Evolutionary conservation across 2,888 invertebrate genomes (phyloP), one percentile per base, ranked within the genome.

Genomic region (Tolmerus cingulatus): DNA sequence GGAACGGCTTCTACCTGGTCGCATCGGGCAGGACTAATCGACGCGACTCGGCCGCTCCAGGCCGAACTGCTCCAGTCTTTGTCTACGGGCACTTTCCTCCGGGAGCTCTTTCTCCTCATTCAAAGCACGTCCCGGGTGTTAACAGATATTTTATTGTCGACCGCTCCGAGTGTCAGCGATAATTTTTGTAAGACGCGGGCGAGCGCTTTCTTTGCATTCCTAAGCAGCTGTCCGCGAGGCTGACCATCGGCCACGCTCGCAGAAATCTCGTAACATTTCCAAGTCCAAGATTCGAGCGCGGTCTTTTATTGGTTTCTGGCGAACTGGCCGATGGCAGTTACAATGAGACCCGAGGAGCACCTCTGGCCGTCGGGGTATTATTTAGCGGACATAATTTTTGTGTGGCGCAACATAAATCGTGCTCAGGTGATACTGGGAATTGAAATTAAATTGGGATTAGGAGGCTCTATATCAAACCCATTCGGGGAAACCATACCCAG

Each of bases 61-160:
- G 27, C 9, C 7, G 66, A 66, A 23, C 27, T 66, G 66, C 66
- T 66, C 66, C 66, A 66, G 76, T 55, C 55, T 81, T 55, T 51
- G 81, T 81, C 55, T 81, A 55, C 51, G 74, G 74, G 66, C 84
- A 74, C 84, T 74, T 74, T 57, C 37, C 34, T 43, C 37, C 23
- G 40, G 40, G 66, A 66, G 30, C 43, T 84, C 66, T 37, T 66
- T 66, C 23, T 40, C 19, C 66, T 57, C n/a, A 84, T 84, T 84
- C 84, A 74, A 37, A 12, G 12, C 84, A 84, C 84, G 84, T 66
- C 51, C 66, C 51, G 19, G 16, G 16, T 84, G 84, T 84, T 84
- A 84, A 84, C 84, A 84, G 84, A 84, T 84, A 66, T 84, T 84
- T 84, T 84, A 43, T 84, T 40, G 57, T 84, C 34, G 57, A 66